Evolutionary conservation across 64 coral and sea anemone genomes (phyloP), one percentile per base, ranked within the genome.

Genomic region (Montipora cactus): DNA sequence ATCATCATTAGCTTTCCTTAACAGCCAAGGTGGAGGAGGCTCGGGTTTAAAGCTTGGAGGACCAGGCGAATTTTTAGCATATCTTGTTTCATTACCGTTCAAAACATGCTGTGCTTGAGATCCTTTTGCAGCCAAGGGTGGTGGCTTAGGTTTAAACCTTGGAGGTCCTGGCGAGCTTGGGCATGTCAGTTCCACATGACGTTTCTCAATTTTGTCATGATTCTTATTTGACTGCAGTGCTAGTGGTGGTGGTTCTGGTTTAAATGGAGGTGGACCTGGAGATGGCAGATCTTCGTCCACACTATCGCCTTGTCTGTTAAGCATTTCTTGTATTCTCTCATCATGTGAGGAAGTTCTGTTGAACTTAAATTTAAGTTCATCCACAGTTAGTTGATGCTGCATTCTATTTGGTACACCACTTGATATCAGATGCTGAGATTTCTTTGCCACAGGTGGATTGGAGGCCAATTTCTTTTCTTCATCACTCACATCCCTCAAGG

Each of bases 401-500:
- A 14, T 3, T 64, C 6, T 86, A 13, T 71, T 72, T 13, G 62
- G 82, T 22, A 37, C 8, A 44, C 64, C 49, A 21, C 7, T 75
- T 53, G 19, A 79, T 53, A 91, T 87, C n/a, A 94, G 77, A 14
- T 71, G 83, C 6, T 47, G 51, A 11, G 92, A 71, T 68, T 97
- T 97, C 25, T 69, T 94, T 7, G 88, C 81, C 0, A 94, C 83
- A 28, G 88, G 47, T 3, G 95, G 95, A 46, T 97, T 96, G 19
- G 49, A 80, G 5, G 61, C 49, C 16, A 45, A 74, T 71, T 49
- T 86, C 19, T 45, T 84, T 8, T 72, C 82, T 70, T 49, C 66
- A 70, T 18, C 66, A 22, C 2, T 23, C 18, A 62, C 25, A 57
- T 9, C 28, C 1, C 52, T 83, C 67, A 45, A 51, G 8, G 59